Conservation (phyloP, 1,140 invertebrate genomes). For the Brachionus calyciflorus region DNA sequence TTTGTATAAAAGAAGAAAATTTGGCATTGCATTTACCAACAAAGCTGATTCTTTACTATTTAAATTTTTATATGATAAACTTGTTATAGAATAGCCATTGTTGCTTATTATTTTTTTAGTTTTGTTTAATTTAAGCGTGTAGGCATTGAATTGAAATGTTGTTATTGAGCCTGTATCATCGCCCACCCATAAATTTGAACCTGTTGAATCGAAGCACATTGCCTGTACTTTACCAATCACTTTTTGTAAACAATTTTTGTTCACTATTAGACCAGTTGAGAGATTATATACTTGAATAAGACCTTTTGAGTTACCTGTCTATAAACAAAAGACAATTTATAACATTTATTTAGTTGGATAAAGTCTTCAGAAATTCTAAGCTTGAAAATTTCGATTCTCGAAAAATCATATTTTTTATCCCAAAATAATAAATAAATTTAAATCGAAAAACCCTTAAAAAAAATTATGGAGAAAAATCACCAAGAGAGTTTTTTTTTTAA, state of each 20-base stretch:
- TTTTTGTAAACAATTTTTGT: conserved; percentile 69
- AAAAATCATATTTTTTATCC: no score
- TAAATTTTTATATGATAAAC: conserved; percentile 77
- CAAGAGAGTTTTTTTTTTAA: no score
- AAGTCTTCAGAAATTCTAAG: no score
- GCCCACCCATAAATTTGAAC: conserved; percentile 76
- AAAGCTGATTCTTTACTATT: conserved; percentile 73
- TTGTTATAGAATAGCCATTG: conserved; percentile 69
- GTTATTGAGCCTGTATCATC: conserved; percentile 74
- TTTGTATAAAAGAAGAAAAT: conserved; percentile 68
- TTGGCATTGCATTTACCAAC: conserved; percentile 73
- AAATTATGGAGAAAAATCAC: no score
- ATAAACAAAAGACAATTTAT: not conserved
- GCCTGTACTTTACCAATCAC: conserved; percentile 72
- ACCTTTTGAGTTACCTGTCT: conserved; percentile 75
- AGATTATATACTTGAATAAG: conserved; percentile 77
- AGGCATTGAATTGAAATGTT: conserved; percentile 70
- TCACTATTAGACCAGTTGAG: conserved; percentile 76
- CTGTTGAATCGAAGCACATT: conserved; percentile 74
- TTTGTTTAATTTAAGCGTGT: conserved; percentile 70
- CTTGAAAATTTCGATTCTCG: no score
- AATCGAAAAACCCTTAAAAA: no score
- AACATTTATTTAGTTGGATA: no score
- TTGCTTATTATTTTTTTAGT: conserved; percentile 60
- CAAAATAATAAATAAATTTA: no score